phyloP scores from a whole-genome alignment of 2,113 vertebrate species.

The Corythornis vintsioides region DNA sequence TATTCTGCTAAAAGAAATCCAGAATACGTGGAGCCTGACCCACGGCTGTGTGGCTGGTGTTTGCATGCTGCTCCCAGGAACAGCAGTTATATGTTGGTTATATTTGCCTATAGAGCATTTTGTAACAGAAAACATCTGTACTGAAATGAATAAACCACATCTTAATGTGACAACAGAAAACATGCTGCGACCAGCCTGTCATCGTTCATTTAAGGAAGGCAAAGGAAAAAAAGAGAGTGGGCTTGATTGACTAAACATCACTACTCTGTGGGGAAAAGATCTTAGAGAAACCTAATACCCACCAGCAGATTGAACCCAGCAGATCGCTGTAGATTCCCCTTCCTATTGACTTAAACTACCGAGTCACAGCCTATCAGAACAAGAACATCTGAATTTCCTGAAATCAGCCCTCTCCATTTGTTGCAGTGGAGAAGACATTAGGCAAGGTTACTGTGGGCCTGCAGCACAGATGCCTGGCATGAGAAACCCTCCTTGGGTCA shows the following conservation, averaged over 20 bases:
- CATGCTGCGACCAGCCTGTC: constrained; percentile 64
- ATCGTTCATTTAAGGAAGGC: constrained; percentile 53
- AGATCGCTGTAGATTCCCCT: background rate
- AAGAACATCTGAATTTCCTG: background rate
- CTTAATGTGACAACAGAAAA: constrained; percentile 71
- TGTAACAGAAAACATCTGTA: constrained; percentile 69
- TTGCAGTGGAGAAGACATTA: background rate
- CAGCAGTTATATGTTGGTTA: constrained; percentile 7
- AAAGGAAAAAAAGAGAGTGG: background rate
- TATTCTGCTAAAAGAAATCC: background rate
- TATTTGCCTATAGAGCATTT: constrained; percentile 58
- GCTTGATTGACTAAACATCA: constrained; percentile 52
- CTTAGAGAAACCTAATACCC: background rate
- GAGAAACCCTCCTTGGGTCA: background rate
- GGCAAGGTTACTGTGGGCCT: background rate
- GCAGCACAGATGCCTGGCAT: background rate
- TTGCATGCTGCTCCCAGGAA: constrained; percentile 12
- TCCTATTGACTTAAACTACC: background rate
- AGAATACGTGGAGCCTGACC: background rate
- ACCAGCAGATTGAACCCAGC: background rate
- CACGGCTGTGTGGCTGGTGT: background rate
- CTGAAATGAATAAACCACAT: constrained; percentile 16
- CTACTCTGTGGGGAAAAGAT: background rate
- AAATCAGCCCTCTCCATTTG: background rate
- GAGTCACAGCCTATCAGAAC: background rate